Evolutionary conservation across 2,113 vertebrate species (phyloP), one percentile per base, ranked within the genome.

Genomic region (Oreochromis niloticus): DNA sequence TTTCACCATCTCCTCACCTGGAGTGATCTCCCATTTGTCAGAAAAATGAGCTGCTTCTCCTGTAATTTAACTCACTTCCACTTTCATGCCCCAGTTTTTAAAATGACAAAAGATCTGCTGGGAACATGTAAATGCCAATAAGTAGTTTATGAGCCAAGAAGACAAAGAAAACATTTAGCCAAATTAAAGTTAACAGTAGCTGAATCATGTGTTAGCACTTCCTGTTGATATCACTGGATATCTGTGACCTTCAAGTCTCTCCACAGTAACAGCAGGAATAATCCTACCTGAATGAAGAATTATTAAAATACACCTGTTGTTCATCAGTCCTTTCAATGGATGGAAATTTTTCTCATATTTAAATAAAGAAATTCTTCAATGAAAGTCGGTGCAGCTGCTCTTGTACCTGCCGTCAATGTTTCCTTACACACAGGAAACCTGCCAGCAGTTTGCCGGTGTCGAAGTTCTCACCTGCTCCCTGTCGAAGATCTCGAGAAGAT

Each of bases 401-500:
- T 46, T 46, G 66, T 46, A 71, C 41, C 17, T 27, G 66, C 39
- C 5, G 1, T 9, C 66, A 71, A n/a, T 16, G 13, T 27, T 73
- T 73, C 66, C n/a, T 41, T 41, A 71, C 19, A 41, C 36, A 24
- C 4, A 2, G 7, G 7, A 73, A 46, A 73, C 41, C 41, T 73
- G 68, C 41, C 68, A 46, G 68, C 27, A 73, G 68, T 43, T 17
- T 30, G 22, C 22, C 6, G 6, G 68, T 46, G 14, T 17, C 14
- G 0, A 48, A 30, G 68, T 30, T 75, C 48, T 88, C 80, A 98
- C 98, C 96, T 98, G 98, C 43, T 98, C 98, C 54, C 97, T 97
- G 95, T 98, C 97, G 90, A 98, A 98, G 91, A 98, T 98, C 59
- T 98, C 98, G 32, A 97, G 96, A 85, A 98, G 97, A 57, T 98